Evolutionary conservation across 2,113 vertebrate species (phyloP), one percentile per base, ranked within the genome.

Genomic region (Propithecus coquereli): DNA sequence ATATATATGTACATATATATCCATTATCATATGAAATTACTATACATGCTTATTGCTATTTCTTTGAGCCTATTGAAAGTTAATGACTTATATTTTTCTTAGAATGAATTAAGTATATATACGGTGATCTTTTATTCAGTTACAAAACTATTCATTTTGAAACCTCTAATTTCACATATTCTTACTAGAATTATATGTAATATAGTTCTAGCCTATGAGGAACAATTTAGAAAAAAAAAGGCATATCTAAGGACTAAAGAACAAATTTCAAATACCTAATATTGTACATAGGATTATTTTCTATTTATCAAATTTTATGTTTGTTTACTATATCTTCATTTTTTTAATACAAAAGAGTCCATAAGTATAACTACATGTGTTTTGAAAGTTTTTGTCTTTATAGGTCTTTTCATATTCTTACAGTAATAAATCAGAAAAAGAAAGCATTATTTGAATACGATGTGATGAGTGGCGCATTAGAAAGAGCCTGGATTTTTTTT

Each of bases 131-230:
- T 83, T 71, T 16, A 83, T 71, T 65, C 37, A 59, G 65, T 47
- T 22, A 86, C 8, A 91, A 95, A 82, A 76, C 8, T 57, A 88
- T 63, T 88, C 18, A 83, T 94, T 94, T 68, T 92, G 50, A 94
- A 76, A 76, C 22, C 45, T 94, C 25, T 87, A 66, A 94, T 87
- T 83, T 80, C 43, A 74, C 11, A 74, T 65, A 59, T 32, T 40
- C 3, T 37, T 71, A 70, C n/a, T 59, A 54, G 61, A 83, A 77
- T 77, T 91, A 43, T 32, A 54, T 83, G 23, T 32, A 76, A 77
- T 91, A 61, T 63, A 54, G 40, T 71, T 88, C 2, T n/a, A 94
- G 70, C 1, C 68, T 11, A 0, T 37, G 76, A 34, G 40, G 59
- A 83, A 74, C 18, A 27, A 59, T 30, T 74, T 50, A 57, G 32